These are phyloP conservation scores for Ochropleura plecta DNA, from an alignment of 2,888 invertebrate genomes.

Conservation along the genomic window DNA sequence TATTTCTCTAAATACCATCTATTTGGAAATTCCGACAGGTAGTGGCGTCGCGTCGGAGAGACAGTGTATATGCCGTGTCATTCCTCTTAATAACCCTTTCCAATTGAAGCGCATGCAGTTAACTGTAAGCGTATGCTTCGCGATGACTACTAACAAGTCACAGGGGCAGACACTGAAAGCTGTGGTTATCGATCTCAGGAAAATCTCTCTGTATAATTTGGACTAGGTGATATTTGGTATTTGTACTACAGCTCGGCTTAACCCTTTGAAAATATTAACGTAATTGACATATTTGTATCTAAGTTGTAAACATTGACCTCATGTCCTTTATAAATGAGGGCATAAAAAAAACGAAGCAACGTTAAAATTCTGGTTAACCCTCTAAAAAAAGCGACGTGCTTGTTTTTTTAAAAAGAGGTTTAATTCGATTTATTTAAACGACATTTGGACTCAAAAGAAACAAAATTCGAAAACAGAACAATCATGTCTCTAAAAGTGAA, in stretches of 20 bases:
- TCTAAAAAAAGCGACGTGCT: background rate
- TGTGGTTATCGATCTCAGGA: too few relatives aligned
- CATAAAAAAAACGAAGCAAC: background rate
- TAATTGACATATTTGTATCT: background rate
- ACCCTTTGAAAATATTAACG: background rate
- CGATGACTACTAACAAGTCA: too few relatives aligned
- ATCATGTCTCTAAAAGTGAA: background rate
- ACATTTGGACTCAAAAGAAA: background rate
- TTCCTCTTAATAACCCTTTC: too few relatives aligned
- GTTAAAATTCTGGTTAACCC: conserved; percentile 5
- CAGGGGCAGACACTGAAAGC: too few relatives aligned
- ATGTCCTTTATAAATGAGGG: background rate
- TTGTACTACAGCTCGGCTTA: background rate
- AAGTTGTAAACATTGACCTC: background rate
- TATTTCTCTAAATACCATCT: too few relatives aligned
- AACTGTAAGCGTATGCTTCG: too few relatives aligned
- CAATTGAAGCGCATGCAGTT: too few relatives aligned
- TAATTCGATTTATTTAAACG: conserved; percentile 6
- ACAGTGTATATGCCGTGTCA: too few relatives aligned
- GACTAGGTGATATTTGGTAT: too few relatives aligned
- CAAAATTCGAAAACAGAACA: background rate
- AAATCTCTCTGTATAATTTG: too few relatives aligned
- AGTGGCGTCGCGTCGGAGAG: too few relatives aligned
- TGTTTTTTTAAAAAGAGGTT: conserved; percentile 1
- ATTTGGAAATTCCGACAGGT: too few relatives aligned